A percentile compares a stretch with the other conserved stretches of the same genome.
phyloP scores from a whole-genome alignment of 2,797 vertebrate genomes.

The Anas capensis region DNA sequence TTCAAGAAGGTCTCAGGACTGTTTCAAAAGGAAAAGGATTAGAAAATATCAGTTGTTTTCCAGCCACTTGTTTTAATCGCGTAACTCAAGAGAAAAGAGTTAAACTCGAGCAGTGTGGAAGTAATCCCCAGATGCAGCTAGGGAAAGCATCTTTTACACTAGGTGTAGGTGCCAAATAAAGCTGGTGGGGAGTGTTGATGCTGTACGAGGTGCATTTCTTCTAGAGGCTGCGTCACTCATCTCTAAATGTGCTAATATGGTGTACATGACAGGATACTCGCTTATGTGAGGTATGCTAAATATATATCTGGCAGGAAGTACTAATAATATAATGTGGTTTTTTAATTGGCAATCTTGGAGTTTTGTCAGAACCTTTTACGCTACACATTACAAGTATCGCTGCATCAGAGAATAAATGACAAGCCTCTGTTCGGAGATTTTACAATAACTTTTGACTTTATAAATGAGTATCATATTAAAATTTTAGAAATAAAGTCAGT shows the following conservation, averaged over 20 bases:
- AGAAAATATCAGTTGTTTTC: not conserved
- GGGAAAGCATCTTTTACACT: not conserved
- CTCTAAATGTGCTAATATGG: not conserved
- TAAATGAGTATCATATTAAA: not conserved
- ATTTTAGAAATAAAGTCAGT: not conserved
- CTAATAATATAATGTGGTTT: not conserved
- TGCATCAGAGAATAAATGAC: not conserved
- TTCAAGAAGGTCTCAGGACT: not conserved
- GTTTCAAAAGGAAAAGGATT: not conserved
- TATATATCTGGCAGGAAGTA: not conserved
- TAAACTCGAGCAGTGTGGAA: not conserved
- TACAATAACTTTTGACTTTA: not conserved
- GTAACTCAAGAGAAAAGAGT: not conserved
- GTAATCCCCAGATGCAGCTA: not conserved
- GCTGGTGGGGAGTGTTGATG: not conserved
- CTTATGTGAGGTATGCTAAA: not conserved
- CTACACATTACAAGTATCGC: not conserved
- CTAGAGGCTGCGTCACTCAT: not conserved
- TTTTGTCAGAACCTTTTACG: not conserved
- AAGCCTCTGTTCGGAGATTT: not conserved
- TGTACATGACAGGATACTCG: not conserved
- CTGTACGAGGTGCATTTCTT: not conserved
- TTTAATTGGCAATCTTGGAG: not conserved
- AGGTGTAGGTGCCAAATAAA: not conserved
- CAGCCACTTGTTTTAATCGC: not conserved